A percentile compares a stretch with the other conserved stretches of the same genome.
Evolutionary conservation across 2,888 invertebrate genomes (phyloP).

Genomic region (Cantharis nigra): DNA sequence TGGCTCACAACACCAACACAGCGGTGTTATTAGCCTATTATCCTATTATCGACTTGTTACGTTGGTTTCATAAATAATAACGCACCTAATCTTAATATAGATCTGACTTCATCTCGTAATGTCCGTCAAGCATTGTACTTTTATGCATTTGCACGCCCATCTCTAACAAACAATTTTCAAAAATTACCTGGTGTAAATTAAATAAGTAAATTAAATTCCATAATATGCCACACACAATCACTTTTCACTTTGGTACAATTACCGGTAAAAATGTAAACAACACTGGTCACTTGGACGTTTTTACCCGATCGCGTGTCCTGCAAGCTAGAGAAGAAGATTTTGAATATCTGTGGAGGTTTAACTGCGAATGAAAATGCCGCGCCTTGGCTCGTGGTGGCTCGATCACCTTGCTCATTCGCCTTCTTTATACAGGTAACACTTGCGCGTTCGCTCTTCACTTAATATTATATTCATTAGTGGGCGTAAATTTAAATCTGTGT

Average conservation of each 20-base stretch:
- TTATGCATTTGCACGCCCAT: constrained; percentile 1
- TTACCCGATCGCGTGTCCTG: constrained; percentile 19
- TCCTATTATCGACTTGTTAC: background rate
- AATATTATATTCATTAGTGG: constrained; percentile 12
- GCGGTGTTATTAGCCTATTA: background rate
- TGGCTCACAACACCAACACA: constrained; percentile 6
- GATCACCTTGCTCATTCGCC: constrained; percentile 30
- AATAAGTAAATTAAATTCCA: constrained; percentile 1
- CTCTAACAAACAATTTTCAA: background rate
- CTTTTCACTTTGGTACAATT: background rate
- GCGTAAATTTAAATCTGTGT: constrained; percentile 20
- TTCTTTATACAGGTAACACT: constrained; percentile 20
- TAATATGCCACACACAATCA: background rate
- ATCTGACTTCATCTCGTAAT: constrained; percentile 17
- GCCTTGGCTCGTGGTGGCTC: constrained; percentile 27
- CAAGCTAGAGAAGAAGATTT: constrained; percentile 20
- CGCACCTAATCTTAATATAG: constrained; percentile 12
- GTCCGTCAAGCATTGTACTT: background rate
- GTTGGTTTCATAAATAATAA: constrained; percentile 5
- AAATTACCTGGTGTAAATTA: background rate
- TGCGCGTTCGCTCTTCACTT: constrained; percentile 16
- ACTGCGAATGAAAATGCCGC: constrained; percentile 19
- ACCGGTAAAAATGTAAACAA: background rate
- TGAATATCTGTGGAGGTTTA: constrained; percentile 16
- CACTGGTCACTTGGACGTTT: background rate